Evolutionary conservation across 2,797 vertebrate genomes (phyloP), one percentile per base, ranked within the genome.

Genomic region (Echiichthys vipera): DNA sequence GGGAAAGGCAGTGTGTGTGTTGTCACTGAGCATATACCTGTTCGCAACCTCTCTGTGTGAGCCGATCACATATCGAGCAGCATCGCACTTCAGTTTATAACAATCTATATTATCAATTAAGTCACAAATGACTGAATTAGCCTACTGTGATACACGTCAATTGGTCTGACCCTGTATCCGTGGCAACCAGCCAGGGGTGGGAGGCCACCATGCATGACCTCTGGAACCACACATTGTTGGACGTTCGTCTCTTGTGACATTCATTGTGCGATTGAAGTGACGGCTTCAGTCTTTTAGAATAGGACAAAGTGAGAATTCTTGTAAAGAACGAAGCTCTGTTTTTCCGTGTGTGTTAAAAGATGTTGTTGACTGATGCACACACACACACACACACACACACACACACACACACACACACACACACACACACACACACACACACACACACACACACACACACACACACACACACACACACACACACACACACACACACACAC

Each of bases 51-150:
- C 40, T 63, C 42, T 68, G 69, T 47, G 27, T 37, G 50, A 64
- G 40, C 64, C 2, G 47, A 79, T 81, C 76, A 69, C 73, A 57
- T 77, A 84, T 85, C 24, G 78, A 86, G 55, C 78, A 67, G 68
- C 72, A 17, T 51, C 42, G 46, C 59, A 72, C 63, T 81, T 79
- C 68, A 72, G 74, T 80, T 83, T 78, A 55, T 40, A 65, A 75
- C 74, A 74, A 90, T 90, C 85, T 65, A 85, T 93, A 87, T 79
- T 56, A 78, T 83, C 83, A 86, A 77, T 92, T 83, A 89, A 85
- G 84, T 89, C 91, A 83, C 88, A 92, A 89, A 91, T 90, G 78
- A 90, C 89, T 79, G 88, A 82, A 91, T 94, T 93, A 88, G 81
- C 70, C 81, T 63, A 14, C 74, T 74, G 74, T 87, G 88, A 90